These are phyloP conservation scores for Andrena chrysosceles DNA, from an alignment of 2,888 invertebrate genomes.

Conservation along the genomic window DNA sequence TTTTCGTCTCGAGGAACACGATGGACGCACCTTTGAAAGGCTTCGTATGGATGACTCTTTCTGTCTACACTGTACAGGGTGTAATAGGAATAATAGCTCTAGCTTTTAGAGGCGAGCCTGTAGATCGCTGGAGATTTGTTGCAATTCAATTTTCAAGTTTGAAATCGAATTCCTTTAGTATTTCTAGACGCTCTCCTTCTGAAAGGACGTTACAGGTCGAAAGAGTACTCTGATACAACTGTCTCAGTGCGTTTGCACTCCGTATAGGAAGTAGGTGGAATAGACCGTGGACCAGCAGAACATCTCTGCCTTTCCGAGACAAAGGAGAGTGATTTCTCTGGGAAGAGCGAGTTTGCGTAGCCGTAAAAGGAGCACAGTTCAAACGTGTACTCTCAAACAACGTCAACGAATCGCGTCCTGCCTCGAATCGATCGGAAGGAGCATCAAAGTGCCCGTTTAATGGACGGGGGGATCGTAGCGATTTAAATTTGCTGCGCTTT, in stretches of 20 bases:
- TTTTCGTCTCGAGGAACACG: conserved; percentile 20
- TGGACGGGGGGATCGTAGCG: conserved; percentile 11
- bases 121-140: no score
- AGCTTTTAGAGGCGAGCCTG: background rate
- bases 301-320: background rate
- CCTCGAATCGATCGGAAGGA: conserved; percentile 22
- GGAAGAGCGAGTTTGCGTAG: conserved; percentile 25
- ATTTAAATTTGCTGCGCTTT: conserved; percentile 2
- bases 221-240: no score
- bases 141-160: no score
- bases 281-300: background rate
- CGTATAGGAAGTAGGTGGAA: background rate
- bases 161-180: no score
- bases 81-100: background rate
- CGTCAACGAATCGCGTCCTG: background rate
- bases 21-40: conserved; percentile 17
- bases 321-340: conserved; percentile 22
- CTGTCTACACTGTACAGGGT: background rate
- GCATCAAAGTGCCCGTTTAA: conserved; percentile 27
- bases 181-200: no score
- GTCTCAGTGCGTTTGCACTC: background rate
- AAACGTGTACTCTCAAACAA: background rate
- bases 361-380: conserved; percentile 14
- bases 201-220: no score
- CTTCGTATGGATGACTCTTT: conserved; percentile 12